Percentiles rank a stretch among this genome's conserved stretches.
Evolutionary conservation across 2,113 vertebrate species (phyloP).

Genomic region (Danio rerio): GRCz12tu NC_133199.1:33191001-33191500

Average conservation of each 20-base stretch:
- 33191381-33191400: conserved; percentile 76
- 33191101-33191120: neutral
- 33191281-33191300: conserved; percentile 65
- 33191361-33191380: conserved; percentile 63
- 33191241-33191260: conserved; percentile 64
- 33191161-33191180: conserved; percentile 12
- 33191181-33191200: conserved; percentile 12
- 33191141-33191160: neutral
- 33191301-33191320: conserved; percentile 71
- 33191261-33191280: conserved; percentile 56
- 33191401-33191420: conserved; percentile 76
- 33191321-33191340: conserved; percentile 73
- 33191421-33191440: conserved; percentile 75
- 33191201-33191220: conserved; percentile 69
- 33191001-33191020: neutral
- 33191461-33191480: conserved; percentile 28
- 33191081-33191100: neutral
- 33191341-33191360: conserved; percentile 74
- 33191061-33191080: neutral
- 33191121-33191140: conserved; percentile 42
- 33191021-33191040: neutral
- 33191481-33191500: conserved; percentile 16
- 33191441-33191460: conserved; percentile 76
- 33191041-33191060: neutral
- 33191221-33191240: conserved; percentile 68